Evolutionary conservation across 2,888 invertebrate species (phyloP), one percentile per base, ranked within the genome.

Genomic region (Oscheius myriophilus): DNA sequence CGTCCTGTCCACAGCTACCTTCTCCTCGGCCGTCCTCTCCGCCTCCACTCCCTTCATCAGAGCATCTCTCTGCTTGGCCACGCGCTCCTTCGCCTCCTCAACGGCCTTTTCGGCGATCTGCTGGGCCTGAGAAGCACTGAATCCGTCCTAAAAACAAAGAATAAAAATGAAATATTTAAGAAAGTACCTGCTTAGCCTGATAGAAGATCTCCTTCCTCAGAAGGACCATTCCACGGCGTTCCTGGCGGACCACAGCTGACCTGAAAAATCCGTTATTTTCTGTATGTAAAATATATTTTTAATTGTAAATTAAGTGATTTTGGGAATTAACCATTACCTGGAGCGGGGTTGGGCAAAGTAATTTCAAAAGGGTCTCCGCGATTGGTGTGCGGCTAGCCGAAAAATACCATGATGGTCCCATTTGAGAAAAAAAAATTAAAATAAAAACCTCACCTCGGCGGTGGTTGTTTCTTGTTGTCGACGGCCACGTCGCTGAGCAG

Each of bases 201-300:
- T 81, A 80, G 65, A 81, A 81, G 46, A 83, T 78, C 67, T 83
- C 83, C 41, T 80, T 75, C 51, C 82, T 62, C 23, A 66, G 26
- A 9, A 66, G 45, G 9, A 66, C 66, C 18, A 66, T 18, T 16
- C 57, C 66, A 46, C 55, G 55, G 4, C 43, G 21, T 14, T 66
- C 66, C 25, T 66, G 55, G 14, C 58, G 46, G n/a, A 21, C 39
- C 39, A 43, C 6, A 33, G 25, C 52, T 1, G 39, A 14, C 3
- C 63, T 63, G 18, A 7, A 59, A 42, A 25, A n/a, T 16, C 23
- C 2, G 43, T n/a, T 53, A 53, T 33, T 33, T 53, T 33, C 3
- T n/a, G n/a, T n/a, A n/a, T n/a, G n/a, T n/a, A n/a, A n/a, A n/a
- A n/a, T n/a, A n/a, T n/a, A n/a, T n/a, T 46, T 18, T 46, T n/a